Evolutionary conservation across 1,140 invertebrate genomes (phyloP), one percentile per base, ranked within the genome.

Genomic region (Ooceraea biroi): DNA sequence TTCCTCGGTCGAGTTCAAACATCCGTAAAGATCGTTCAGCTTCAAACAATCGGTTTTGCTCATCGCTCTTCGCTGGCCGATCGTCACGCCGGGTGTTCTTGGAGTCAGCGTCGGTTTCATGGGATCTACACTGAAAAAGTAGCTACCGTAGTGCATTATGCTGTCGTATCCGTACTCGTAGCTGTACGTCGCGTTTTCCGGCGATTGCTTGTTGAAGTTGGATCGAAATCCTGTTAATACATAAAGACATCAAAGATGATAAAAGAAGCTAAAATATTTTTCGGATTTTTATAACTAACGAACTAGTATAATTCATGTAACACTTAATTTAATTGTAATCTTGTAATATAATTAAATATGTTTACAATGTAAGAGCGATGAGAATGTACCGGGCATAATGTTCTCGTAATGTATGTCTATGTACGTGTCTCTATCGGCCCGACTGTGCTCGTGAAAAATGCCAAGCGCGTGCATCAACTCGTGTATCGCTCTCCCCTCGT

Each of bases 381-480:
- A 50, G 27, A 50, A 17, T 25, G 30, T 73, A 60, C 52, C 71
- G 12, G 52, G 52, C 3, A 73, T 73, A n/a, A 73, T 73, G 12
- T 73, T 73, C 8, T 73, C 52, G 0, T 73, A 60, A 22, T 73
- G 52, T 73, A 73, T 12, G 22, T 73, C 19, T 73, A 73, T 73
- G 50, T 60, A 60, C 14, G 17, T 60, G 2, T 73, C 71, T 60
- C 71, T 73, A 17, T 73, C 71, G 1, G 71, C 14, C 14, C 71
- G 71, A 60, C 52, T 73, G 36, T 73, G 71, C 22, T 73, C 71
- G 3, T 73, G 69, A 12, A 73, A 73, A n/a, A 73, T 58, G n/a
- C 69, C 69, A 14, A 73, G 69, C 17, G 69, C 69, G 1, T 73
- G 69, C 69, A 73, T 73, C 36, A 73, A 58, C 19, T 73, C 69